A percentile compares a stretch with the other conserved stretches of the same genome.
phyloP scores from a whole-genome alignment of 2,797 vertebrate species.

The Caiman crocodilus region DNA sequence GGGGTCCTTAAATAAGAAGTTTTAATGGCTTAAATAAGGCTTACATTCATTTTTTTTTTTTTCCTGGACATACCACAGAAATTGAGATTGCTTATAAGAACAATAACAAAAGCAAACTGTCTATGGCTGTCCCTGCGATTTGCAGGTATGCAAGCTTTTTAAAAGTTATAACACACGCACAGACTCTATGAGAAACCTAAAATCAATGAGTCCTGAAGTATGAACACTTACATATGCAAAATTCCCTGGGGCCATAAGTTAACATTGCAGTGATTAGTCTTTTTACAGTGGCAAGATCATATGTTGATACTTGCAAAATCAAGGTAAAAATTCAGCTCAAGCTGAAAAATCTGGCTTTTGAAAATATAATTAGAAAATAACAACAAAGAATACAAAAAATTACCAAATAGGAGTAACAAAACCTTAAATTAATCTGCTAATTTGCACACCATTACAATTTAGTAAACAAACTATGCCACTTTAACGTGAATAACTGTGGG shows the following conservation, averaged over 20 bases:
- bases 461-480: too few species aligned
- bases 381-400: neutral
- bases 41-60: neutral
- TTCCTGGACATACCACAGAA: neutral
- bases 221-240: neutral
- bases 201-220: neutral
- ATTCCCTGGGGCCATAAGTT: neutral
- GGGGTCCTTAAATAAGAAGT: neutral
- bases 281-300: neutral
- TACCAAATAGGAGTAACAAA: neutral
- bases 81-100: neutral
- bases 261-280: neutral
- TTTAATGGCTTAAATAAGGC: neutral
- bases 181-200: neutral
- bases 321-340: neutral
- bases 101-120: neutral
- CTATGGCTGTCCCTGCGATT: neutral
- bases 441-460: neutral
- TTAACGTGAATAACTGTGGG: too few species aligned
- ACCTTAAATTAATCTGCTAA: neutral
- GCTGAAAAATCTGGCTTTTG: neutral
- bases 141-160: neutral
- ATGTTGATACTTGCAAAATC: neutral
- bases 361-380: neutral
- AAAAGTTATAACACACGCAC: neutral